phyloP scores from a whole-genome alignment of 2,797 vertebrate genomes.

The Propithecus perrieri region DNA sequence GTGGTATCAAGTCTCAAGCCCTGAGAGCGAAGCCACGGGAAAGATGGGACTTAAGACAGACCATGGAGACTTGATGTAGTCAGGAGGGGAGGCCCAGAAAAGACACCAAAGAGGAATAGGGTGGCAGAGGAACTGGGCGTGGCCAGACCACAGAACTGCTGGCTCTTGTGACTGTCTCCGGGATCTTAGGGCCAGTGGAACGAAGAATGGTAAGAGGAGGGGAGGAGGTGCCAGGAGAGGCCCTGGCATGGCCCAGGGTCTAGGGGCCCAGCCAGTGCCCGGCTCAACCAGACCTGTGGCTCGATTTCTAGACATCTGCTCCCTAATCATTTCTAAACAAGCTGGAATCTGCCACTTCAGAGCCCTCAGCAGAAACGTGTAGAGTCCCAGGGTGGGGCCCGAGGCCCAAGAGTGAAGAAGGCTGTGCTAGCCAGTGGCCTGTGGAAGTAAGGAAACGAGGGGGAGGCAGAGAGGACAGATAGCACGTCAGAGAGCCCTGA shows the following conservation, averaged over 20 bases:
- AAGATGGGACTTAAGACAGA: neutral
- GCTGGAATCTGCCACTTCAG: neutral
- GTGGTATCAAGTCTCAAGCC: neutral
- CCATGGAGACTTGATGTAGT: neutral
- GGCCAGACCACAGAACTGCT: neutral
- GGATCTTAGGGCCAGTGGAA: neutral
- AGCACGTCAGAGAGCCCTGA: conserved; percentile 57
- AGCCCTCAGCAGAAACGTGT: neutral
- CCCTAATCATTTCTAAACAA: neutral
- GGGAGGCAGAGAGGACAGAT: neutral
- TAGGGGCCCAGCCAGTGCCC: neutral
- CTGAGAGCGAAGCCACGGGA: neutral
- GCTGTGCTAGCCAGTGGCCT: neutral
- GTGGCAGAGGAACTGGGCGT: neutral
- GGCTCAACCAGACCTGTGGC: neutral
- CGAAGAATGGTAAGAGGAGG: neutral
- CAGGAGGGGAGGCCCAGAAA: neutral
- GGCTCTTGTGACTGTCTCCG: neutral
- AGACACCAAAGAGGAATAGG: neutral
- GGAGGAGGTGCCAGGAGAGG: too few species aligned
- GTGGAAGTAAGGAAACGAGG: conserved; percentile 49
- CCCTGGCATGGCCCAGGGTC: neutral
- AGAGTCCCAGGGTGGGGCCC: neutral
- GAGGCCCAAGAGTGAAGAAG: neutral
- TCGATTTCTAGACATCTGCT: neutral